A percentile compares a stretch with the other conserved stretches of the same genome.
Evolutionary conservation across 2,113 vertebrate genomes (phyloP).

Genomic region (Siphamia tubifer): DNA sequence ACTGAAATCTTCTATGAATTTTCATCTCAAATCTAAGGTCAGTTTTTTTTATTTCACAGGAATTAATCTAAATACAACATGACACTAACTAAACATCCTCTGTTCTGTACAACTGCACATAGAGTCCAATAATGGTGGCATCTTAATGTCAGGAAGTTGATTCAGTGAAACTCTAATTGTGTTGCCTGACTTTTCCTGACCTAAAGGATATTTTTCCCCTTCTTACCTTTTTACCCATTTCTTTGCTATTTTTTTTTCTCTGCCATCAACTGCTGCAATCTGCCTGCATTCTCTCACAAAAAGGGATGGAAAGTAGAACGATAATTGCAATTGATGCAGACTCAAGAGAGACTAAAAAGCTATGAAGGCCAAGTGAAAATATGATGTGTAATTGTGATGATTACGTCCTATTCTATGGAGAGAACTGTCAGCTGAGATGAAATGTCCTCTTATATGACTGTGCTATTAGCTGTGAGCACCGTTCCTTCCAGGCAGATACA

Average conservation of each 20-base stretch:
- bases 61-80: no score
- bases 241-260: no score
- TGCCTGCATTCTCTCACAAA: not conserved
- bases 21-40: no score
- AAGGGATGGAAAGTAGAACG: not conserved
- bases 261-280: not conserved
- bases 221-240: not conserved
- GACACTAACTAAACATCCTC: no score
- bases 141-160: not conserved
- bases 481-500: not conserved
- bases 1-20: no score
- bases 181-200: not conserved
- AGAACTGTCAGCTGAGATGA: not conserved
- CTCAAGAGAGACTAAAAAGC: not conserved
- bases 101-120: no score
- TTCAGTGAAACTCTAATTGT: no score
- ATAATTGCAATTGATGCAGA: constrained; percentile 2
- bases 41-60: no score
- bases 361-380: not conserved
- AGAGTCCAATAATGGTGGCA: no score
- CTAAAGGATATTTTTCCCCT: no score
- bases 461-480: not conserved
- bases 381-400: constrained; percentile 6
- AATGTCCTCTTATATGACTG: not conserved
- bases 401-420: constrained; percentile 1